Evolutionary conservation across 2,113 vertebrate species (phyloP).

Genomic region (Lagopus leucura): DNA sequence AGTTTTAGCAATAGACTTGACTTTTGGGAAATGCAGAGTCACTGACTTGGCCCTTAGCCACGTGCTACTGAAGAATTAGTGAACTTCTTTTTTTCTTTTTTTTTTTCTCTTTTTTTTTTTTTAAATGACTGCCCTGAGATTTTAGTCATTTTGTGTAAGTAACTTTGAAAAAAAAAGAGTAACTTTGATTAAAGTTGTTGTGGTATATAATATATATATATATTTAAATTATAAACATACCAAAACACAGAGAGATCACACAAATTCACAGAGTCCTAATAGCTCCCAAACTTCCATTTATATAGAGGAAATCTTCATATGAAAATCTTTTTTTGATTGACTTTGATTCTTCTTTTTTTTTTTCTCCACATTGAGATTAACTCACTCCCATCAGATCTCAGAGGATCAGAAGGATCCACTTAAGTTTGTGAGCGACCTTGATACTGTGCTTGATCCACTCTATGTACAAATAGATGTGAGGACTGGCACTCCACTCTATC

Average conservation of each 20-base stretch:
- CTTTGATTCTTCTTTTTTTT: no score
- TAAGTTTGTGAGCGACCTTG: fast-evolving
- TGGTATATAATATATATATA: no score
- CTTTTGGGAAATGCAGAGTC: not conserved
- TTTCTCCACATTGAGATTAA: not conserved
- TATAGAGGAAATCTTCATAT: not conserved
- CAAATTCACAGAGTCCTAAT: not conserved
- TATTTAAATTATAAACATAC: not conserved
- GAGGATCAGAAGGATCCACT: not conserved
- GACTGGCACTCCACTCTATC: not conserved
- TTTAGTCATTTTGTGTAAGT: not conserved
- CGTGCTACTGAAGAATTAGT: not conserved
- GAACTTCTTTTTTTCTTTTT: not conserved
- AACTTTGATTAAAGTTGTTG: not conserved
- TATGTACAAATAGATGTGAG: not conserved
- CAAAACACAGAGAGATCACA: not conserved
- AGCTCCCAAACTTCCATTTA: not conserved
- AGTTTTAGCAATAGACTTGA: not conserved
- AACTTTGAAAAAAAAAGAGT: not conserved
- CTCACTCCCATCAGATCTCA: not conserved
- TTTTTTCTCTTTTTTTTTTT: fast-evolving
- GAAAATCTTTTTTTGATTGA: not conserved
- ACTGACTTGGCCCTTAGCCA: not conserved
- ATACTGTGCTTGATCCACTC: not conserved
- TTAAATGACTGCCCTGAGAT: not conserved